phyloP scores from a whole-genome alignment of 2,888 invertebrate genomes.

The Amphipoea lucens region DNA sequence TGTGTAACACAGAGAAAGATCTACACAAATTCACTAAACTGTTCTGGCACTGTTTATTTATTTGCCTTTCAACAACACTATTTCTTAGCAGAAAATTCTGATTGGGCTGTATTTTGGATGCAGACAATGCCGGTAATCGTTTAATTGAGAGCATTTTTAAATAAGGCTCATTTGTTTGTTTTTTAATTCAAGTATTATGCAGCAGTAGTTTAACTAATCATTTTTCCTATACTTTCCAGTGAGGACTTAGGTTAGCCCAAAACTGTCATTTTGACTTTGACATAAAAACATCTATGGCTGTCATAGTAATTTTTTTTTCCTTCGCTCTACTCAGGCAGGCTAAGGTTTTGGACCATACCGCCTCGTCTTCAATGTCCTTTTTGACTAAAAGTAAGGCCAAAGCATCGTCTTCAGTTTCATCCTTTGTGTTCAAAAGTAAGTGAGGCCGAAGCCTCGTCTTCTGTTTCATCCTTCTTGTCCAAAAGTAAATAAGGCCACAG shows the following conservation, averaged over 20 bases:
- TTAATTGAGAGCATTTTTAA: constrained; percentile 82
- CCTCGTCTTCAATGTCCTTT: too few species aligned
- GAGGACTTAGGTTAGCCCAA: constrained; percentile 35
- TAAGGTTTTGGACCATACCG: too few species aligned
- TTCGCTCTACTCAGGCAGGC: too few species aligned
- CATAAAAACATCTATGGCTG: not conserved
- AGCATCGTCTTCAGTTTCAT: too few species aligned
- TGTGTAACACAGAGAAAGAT: constrained; percentile 81
- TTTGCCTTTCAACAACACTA: constrained; percentile 70
- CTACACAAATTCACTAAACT: constrained; percentile 79
- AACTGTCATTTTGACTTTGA: constrained; percentile 52
- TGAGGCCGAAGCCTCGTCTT: too few species aligned
- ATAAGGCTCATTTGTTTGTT: constrained; percentile 17
- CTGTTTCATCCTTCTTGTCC: too few species aligned
- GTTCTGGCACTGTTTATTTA: constrained; percentile 74
- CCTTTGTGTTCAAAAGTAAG: too few species aligned
- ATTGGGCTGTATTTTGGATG: constrained; percentile 81
- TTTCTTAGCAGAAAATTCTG: constrained; percentile 72
- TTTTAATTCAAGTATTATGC: constrained; percentile 5
- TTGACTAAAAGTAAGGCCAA: too few species aligned
- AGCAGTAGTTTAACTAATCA: constrained; percentile 22
- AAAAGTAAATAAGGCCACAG: too few species aligned
- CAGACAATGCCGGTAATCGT: constrained; percentile 79
- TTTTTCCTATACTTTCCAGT: constrained; percentile 35
- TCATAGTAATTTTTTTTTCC: not conserved